phyloP scores from a whole-genome alignment of 2,888 invertebrate genomes.

The Camponotus fellah region DNA sequence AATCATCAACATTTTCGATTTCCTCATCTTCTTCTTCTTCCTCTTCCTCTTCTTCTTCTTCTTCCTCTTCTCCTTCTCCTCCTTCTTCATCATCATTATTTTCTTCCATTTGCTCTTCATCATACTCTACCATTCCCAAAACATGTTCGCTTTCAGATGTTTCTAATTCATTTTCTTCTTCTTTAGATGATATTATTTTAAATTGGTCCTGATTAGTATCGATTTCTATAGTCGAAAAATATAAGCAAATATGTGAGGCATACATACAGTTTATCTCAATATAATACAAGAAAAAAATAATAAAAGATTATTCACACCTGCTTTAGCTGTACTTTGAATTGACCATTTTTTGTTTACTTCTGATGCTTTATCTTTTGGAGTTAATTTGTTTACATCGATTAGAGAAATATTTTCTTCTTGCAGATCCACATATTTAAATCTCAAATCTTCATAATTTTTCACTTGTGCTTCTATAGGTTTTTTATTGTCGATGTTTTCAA shows the following conservation, averaged over 20 bases:
- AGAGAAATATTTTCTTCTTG: slow-evolving; percentile 33
- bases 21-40: slow-evolving; percentile 83
- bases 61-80: slow-evolving; percentile 72
- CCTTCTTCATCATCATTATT: slow-evolving; percentile 36
- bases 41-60: slow-evolving; percentile 78
- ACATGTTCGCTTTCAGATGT: slow-evolving; percentile 64
- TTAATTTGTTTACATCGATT: slow-evolving; percentile 19
- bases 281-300: background rate
- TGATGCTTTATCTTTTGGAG: slow-evolving; percentile 33
- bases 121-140: slow-evolving; percentile 70
- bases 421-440: slow-evolving; percentile 72
- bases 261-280: background rate
- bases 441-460: slow-evolving; percentile 75
- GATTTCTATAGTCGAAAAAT: slow-evolving; percentile 59
- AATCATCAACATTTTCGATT: slow-evolving; percentile 89
- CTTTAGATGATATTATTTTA: slow-evolving; percentile 65
- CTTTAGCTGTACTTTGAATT: slow-evolving; percentile 18
- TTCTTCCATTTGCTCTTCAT: slow-evolving; percentile 73
- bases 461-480: slow-evolving; percentile 62
- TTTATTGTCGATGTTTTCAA: slow-evolving; percentile 33
- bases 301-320: slow-evolving; percentile 47
- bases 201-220: slow-evolving; percentile 47
- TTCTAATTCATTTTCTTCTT: slow-evolving; percentile 68
- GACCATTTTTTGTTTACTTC: slow-evolving; percentile 49
- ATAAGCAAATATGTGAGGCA: slow-evolving; percentile 7